Evolutionary conservation across 2,888 invertebrate species (phyloP), one percentile per base, ranked within the genome.

Genomic region (Harpalus rubripes): DNA sequence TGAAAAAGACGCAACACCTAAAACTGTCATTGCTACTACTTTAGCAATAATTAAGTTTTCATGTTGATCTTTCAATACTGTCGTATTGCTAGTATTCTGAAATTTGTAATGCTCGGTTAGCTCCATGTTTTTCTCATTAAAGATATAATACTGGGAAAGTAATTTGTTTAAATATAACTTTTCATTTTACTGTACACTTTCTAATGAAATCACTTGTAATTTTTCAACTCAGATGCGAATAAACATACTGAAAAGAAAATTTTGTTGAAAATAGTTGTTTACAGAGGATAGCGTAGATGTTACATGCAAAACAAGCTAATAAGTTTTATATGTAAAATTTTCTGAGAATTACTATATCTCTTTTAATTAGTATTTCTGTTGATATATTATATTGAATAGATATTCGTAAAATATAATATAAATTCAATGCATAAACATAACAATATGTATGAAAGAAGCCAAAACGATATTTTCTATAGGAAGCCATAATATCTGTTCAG

Each of bases 1-100:
- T 2, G 92, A 83, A 86, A 95, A 91, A 0, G 95, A 94, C 8
- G 92, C 91, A 4, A 92, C 87, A 6, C 94, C 94, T 86, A 95
- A 91, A 1, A 93, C 92, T 39, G 92, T 86, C 93, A 95, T 93
- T 0, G 95, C 92, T 8, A 93, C 92, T 82, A 94, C 90, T 90
- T 95, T 95, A 1, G 93, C 93, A 63, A 92, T 87, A 15, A 93
- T 88, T 0, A 93, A 72, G 26, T 72, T 85, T 44, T 82, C 81
- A 39, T 85, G 81, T 61, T 76, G 58, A 61, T 74, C 63, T 56
- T 63, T 26, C 15, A 86, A 61, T 18, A 74, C 63, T 41, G 86
- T 81, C 7, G 74, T 85, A 44, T 52, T 59, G 15, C 79, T 85
- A 26, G n/a, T 59, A 72, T 85, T 85, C 12, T 85, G 65, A 12